phyloP scores from a whole-genome alignment of 2,888 invertebrate genomes.

The Dolichomitus sp. region DNA sequence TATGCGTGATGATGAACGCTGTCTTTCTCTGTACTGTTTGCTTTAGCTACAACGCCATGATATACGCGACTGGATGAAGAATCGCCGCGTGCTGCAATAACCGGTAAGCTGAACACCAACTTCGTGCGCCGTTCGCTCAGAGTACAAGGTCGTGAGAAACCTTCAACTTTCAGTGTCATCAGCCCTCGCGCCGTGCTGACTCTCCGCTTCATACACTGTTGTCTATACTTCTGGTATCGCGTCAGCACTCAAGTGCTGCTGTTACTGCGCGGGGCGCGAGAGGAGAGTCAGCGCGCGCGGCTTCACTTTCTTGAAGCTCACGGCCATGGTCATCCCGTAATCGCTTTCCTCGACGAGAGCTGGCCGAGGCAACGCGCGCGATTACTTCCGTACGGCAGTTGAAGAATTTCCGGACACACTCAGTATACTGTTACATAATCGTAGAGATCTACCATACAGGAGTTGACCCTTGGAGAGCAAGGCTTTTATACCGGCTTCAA shows the following conservation, averaged over 20 bases:
- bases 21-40: not conserved
- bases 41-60: not conserved
- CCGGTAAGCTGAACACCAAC: slow-evolving; percentile 6
- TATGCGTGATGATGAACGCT: slow-evolving; percentile 3
- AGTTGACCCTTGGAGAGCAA: slow-evolving; percentile 1
- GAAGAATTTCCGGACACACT: slow-evolving; percentile 26
- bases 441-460: not conserved
- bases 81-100: slow-evolving; percentile 27
- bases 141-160: slow-evolving; percentile 77
- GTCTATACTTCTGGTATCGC: not conserved
- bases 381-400: slow-evolving; percentile 32
- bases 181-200: slow-evolving; percentile 52
- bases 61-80: not conserved
- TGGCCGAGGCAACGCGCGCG: not conserved
- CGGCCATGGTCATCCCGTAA: slow-evolving; percentile 42
- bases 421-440: slow-evolving; percentile 11
- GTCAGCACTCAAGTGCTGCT: not conserved
- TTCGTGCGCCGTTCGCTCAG: slow-evolving; percentile 12
- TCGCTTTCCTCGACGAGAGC: slow-evolving; percentile 33
- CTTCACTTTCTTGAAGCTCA: slow-evolving; percentile 45
- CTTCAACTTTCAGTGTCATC: slow-evolving; percentile 75
- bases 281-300: slow-evolving; percentile 1
- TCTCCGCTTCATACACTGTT: not conserved
- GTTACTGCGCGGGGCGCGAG: not conserved
- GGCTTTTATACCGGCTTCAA: not conserved